These are phyloP conservation scores for Athalia cordata DNA, from an alignment of 2,888 invertebrate genomes.

Conservation along the genomic window DNA sequence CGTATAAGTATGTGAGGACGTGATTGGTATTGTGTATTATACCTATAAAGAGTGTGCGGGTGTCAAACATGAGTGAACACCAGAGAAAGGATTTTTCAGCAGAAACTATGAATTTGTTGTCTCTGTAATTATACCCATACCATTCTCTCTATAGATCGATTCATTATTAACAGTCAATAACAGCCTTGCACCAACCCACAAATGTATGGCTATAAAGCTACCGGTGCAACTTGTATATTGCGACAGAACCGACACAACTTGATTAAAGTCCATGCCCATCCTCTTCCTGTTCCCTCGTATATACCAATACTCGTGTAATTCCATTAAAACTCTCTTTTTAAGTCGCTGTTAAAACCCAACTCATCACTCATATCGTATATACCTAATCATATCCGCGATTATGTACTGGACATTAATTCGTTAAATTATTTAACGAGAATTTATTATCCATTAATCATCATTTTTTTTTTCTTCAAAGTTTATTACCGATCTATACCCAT, in stretches of 20 bases:
- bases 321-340: conserved; percentile 36
- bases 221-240: conserved; percentile 49
- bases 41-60: background rate
- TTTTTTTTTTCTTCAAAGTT: too few species aligned
- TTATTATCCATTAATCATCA: too few species aligned
- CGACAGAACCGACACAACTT: conserved; percentile 49
- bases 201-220: background rate
- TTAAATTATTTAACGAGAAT: too few species aligned
- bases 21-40: background rate
- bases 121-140: conserved; percentile 18
- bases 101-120: conserved; percentile 13
- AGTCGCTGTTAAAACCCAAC: conserved; percentile 29
- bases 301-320: background rate
- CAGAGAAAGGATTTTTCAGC: conserved; percentile 34
- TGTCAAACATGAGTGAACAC: conserved; percentile 28
- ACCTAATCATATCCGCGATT: too few species aligned
- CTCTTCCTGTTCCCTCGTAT: conserved; percentile 59
- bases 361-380: background rate
- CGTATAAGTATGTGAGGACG: background rate
- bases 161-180: conserved; percentile 41
- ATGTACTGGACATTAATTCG: background rate
- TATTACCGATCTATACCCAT: too few species aligned
- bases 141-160: conserved; percentile 26
- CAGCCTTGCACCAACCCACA: conserved; percentile 35
- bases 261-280: conserved; percentile 63